Base-by-base conservation (phyloP, 2,888 invertebrate species). In the Colostygia pectinataria region DNA sequence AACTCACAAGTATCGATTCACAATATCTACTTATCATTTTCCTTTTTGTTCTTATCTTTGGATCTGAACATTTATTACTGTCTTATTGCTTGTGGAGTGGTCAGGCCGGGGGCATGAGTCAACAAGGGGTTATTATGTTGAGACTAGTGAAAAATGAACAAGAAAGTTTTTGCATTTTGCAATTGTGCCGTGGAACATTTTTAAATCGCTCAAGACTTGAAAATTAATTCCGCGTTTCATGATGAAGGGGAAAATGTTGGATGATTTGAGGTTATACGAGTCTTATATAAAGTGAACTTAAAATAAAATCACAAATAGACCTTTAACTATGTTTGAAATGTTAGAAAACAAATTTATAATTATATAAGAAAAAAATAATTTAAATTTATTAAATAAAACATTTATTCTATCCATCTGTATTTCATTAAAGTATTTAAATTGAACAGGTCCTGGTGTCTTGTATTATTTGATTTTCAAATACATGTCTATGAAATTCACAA, bases 51-150 rank as follows among this genome's bases (percentile, higher is more conserved):
- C 77, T 75, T 80, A 73, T 79, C 82, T 85, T 82, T 76, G 71
- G 79, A 79, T 77, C 81, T 71, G 83, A 88, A 83, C 88, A 87
- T 89, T 89, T 88, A 89, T 89, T 88, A 89, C 88, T 81, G 78
- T 83, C 85, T 88, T 88, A 89, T 88, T 88, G 87, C 83, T 83
- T 77, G 85, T 79, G 78, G 74, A 86, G 81, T 79, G 84, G 80
- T 82, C 71, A 71, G 78, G 81, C 79, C 74, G 75, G 77, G 83
- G 79, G 73, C 75, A 72, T 74, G 69, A 80, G 82, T 83, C 83
- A 85, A 86, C 87, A 83, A 81, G 79, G 78, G 79, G 81, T 88
- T 89, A 88, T 89, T 89, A 89, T 87, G 88, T 88, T 82, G 86
- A 75, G 71, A 79, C 80, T 78, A 71, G 82, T 77, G 75, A 80